Evolutionary conservation across 2,113 vertebrate genomes (phyloP).

Genomic region (Ictidomys tridecemlineatus): DNA sequence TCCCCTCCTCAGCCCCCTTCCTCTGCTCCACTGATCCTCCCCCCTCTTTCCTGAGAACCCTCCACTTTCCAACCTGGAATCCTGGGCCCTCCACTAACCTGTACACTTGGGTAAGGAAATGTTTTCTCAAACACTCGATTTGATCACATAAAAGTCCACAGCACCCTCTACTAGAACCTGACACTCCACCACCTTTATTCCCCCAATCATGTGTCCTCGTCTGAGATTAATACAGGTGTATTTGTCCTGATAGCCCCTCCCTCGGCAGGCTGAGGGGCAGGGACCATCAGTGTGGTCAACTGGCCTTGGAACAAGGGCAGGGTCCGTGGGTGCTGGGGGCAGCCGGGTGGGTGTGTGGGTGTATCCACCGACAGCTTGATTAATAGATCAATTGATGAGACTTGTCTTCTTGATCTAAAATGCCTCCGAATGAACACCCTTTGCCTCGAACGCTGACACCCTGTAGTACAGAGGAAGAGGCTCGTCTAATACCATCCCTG

Average conservation of each 20-base stretch:
- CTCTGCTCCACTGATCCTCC: too few relatives aligned
- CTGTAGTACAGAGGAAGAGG: background rate
- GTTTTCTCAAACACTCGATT: background rate
- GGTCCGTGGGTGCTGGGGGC: background rate
- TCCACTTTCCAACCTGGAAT: too few relatives aligned
- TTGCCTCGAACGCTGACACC: background rate
- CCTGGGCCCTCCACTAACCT: too few relatives aligned
- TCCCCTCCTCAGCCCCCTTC: too few relatives aligned
- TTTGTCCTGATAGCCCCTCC: background rate
- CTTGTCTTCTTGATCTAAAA: background rate
- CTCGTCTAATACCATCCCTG: background rate
- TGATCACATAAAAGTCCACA: background rate
- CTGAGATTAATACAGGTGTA: background rate
- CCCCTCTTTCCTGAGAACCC: too few relatives aligned
- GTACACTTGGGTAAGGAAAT: too few relatives aligned
- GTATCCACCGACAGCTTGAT: background rate
- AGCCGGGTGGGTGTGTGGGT: fast-evolving
- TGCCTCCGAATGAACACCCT: background rate
- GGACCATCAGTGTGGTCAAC: too few relatives aligned
- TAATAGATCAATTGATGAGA: background rate
- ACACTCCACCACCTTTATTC: too few relatives aligned
- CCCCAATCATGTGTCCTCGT: background rate
- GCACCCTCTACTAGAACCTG: too few relatives aligned
- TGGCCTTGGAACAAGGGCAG: too few relatives aligned
- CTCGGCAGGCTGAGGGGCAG: background rate